Base-by-base conservation (phyloP, 2,797 vertebrate species). In the Brotula barbata region DNA sequence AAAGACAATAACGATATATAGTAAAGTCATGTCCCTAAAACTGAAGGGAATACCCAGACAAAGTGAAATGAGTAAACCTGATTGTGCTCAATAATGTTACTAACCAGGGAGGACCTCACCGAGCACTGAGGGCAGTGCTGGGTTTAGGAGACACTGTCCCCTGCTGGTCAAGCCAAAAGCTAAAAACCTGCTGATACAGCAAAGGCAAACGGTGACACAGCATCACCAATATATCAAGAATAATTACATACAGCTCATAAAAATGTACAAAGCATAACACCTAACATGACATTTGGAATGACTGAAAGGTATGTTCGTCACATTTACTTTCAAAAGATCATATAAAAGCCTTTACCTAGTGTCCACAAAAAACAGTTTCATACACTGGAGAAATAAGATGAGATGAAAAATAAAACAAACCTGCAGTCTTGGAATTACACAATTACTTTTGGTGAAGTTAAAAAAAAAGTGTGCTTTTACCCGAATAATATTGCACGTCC, bases 401-500 rank as follows among this genome's bases (percentile, higher is more conserved):
- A 46, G 46, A 50, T 33, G 31, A 41, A 23, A 76, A 22, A 39
- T 51, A 53, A 49, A 5, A 71, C 65, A 22, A 52, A 22, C 6
- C 37, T 43, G 33, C 7, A 72, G 17, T 54, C 1, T 20, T 20
- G 68, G 33, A 10, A 50, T 40, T 62, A 45, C 14, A 14, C 71
- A 61, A 47, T 53, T 10, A 34, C 42, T 75, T 77, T 72, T 80
- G 66, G 68, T 76, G 67, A 74, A 39, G 68, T 69, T 74, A 64
- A 71, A 76, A 73, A 42, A 70, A 76, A 73, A 40, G 19, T 82
- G 43, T 79, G 56, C 44, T 60, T 73, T 70, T 70, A 70, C 23
- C 36, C 63, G 57, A 23, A 66, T 66, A 36, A 81, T 88, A 92
- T 91, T 92, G 91, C 91, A 92, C 90, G 58, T 64, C 83, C 76